Evolutionary conservation across 2,888 invertebrate species (phyloP), one percentile per base, ranked within the genome.

Genomic region (Himalopsyche kuldschensis): DNA sequence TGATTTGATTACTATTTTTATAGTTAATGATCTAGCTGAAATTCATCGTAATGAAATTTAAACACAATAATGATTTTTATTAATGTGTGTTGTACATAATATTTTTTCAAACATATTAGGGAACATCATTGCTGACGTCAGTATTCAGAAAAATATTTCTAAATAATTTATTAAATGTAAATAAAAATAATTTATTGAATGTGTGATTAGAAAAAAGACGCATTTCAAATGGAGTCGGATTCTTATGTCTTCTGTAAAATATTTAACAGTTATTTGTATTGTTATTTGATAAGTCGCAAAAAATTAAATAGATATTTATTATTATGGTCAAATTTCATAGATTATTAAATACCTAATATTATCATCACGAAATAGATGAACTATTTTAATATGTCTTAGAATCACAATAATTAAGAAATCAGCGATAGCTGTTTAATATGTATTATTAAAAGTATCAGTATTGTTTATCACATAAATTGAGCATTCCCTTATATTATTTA

Each of bases 201-300:
- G 83, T 80, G 83, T 31, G 41, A 79, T 55, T 47, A 48, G 32
- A 76, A 8, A 76, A 46, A 76, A 27, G 47, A 79, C 79, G 55
- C 82, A 82, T 84, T 84, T 84, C 82, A 82, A 81, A 83, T 84
- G 80, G 85, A 86, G 85, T 86, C 85, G 85, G 82, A 86, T 86
- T 86, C 85, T 86, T 86, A 86, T 86, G 85, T 84, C 85, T 85
- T 85, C 76, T 85, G 83, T 84, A 84, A 81, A 82, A 41, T 82
- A 82, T 48, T 48, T 63, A 35, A 48, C 24, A 69, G 20, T 69
- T 69, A 69, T 27, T 69, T 27, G 30, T 69, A 69, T 69, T 69
- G 27, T 27, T 69, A 30, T 27, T 63, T 17, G 8, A 69, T 69
- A 69, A 69, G 69, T 30, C 30, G 30, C 27, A 69, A 24, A 55